Evolutionary conservation across 2,797 vertebrate genomes (phyloP).

Genomic region (Helostoma temminkii): DNA sequence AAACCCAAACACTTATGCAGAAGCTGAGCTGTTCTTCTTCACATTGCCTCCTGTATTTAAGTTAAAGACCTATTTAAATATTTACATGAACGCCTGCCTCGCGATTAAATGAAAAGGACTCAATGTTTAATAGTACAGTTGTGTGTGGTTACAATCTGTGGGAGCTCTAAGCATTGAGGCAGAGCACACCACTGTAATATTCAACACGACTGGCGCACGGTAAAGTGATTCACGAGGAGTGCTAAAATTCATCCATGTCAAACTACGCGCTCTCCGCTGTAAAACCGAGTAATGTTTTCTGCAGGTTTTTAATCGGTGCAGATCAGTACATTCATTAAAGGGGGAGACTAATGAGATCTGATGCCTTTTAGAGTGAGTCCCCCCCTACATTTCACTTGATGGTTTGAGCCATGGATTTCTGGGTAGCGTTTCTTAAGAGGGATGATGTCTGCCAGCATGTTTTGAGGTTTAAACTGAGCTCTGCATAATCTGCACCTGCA

Average conservation of each 20-base stretch:
- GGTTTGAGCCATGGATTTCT: slow-evolving; percentile 43
- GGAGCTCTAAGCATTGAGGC: slow-evolving; percentile 38
- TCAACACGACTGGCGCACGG: slow-evolving; percentile 29
- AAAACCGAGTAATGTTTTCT: slow-evolving; percentile 59
- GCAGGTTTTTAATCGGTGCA: slow-evolving; percentile 38
- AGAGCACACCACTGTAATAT: slow-evolving; percentile 50
- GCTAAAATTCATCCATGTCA: slow-evolving; percentile 56
- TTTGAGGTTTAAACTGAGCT: slow-evolving; percentile 37
- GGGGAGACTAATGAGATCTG: slow-evolving; percentile 47
- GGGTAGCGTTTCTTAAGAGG: background rate
- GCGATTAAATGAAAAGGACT: slow-evolving; percentile 50
- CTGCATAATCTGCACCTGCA: slow-evolving; percentile 46
- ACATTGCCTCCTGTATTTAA: slow-evolving; percentile 20
- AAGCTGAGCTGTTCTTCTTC: slow-evolving; percentile 10
- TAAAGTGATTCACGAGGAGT: slow-evolving; percentile 61
- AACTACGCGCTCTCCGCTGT: slow-evolving; percentile 29
- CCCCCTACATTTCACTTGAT: slow-evolving; percentile 26
- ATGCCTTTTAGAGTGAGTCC: slow-evolving; percentile 31
- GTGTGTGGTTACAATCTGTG: slow-evolving; percentile 35
- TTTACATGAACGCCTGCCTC: slow-evolving; percentile 34
- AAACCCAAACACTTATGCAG: slow-evolving; percentile 1
- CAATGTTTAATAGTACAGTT: slow-evolving; percentile 60
- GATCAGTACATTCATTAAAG: slow-evolving; percentile 55
- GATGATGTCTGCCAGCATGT: slow-evolving; percentile 20
- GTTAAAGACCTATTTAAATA: slow-evolving; percentile 51